These are phyloP conservation scores for Pollachius pollachius DNA, from an alignment of 2,113 vertebrate genomes.

Conservation along the genomic window DNA sequence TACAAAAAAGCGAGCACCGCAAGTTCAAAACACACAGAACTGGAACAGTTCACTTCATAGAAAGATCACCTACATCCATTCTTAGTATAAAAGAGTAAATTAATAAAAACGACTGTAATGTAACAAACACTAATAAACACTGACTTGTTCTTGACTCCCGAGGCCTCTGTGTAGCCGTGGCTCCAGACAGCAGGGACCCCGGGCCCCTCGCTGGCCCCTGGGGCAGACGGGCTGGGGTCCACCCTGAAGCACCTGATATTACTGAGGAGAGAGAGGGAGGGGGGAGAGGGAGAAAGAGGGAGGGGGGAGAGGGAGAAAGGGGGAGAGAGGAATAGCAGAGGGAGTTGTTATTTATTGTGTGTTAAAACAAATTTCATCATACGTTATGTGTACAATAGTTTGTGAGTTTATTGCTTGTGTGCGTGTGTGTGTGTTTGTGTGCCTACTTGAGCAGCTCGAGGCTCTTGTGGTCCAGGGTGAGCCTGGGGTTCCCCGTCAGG, in stretches of 20 bases:
- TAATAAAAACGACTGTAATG: neutral
- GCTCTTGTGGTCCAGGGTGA: slow-evolving; percentile 91
- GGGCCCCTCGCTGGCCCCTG: slow-evolving; percentile 78
- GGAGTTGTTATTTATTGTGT: too few relatives aligned
- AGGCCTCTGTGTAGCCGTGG: slow-evolving; percentile 93
- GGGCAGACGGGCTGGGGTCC: slow-evolving; percentile 80
- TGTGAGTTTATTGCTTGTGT: too few relatives aligned
- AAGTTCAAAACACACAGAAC: too few relatives aligned
- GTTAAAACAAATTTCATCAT: too few relatives aligned
- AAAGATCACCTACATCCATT: too few relatives aligned
- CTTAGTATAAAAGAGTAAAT: neutral
- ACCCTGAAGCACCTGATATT: slow-evolving; percentile 96
- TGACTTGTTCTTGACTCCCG: slow-evolving; percentile 94
- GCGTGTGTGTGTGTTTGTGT: neutral
- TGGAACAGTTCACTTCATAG: too few relatives aligned
- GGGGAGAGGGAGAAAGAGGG: neutral
- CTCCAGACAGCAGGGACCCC: slow-evolving; percentile 94
- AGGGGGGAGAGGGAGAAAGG: neutral
- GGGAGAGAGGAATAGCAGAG: neutral
- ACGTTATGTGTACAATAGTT: neutral
- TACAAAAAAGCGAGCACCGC: too few relatives aligned
- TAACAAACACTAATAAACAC: slow-evolving; percentile 42
- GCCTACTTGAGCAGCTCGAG: slow-evolving; percentile 92
- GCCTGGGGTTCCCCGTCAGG: slow-evolving; percentile 91
- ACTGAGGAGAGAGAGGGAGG: slow-evolving; percentile 63